A percentile compares a stretch with the other conserved stretches of the same genome.
Conservation (phyloP, 2,888 invertebrate species). For the Acrocera orbiculus region DNA sequence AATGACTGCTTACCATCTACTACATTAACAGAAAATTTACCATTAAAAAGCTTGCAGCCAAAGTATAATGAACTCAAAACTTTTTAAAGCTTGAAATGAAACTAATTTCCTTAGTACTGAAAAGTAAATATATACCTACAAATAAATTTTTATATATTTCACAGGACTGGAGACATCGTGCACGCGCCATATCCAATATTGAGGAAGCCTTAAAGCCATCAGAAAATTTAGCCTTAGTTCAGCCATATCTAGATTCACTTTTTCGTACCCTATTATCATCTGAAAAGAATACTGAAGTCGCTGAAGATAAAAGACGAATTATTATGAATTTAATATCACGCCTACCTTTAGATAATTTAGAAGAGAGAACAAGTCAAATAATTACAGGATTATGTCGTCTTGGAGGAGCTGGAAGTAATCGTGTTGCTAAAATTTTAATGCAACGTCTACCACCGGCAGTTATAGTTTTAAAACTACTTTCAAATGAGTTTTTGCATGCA, state of each 20-base stretch:
- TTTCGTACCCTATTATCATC: constrained; percentile 45
- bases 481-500: constrained; percentile 30
- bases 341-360: constrained; percentile 29
- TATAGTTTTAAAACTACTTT: constrained; percentile 29
- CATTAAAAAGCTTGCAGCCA: too few species aligned
- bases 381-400: constrained; percentile 29
- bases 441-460: constrained; percentile 30
- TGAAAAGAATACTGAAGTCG: constrained; percentile 35
- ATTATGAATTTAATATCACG: constrained; percentile 28
- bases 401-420: constrained; percentile 28
- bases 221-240: constrained; percentile 34
- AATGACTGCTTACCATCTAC: too few species aligned
- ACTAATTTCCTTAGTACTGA: too few species aligned
- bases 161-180: constrained; percentile 29
- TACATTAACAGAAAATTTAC: too few species aligned
- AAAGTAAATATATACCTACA: not conserved
- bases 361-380: constrained; percentile 27
- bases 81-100: not conserved
- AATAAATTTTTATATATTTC: constrained; percentile 7
- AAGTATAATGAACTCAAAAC: not conserved
- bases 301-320: constrained; percentile 27
- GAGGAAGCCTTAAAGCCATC: constrained; percentile 34
- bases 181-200: constrained; percentile 23
- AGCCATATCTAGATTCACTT: constrained; percentile 43
- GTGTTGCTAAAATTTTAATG: constrained; percentile 32